Evolutionary conservation across 1,140 invertebrate species (phyloP).

Genomic region (Ectropis grisescens): DNA sequence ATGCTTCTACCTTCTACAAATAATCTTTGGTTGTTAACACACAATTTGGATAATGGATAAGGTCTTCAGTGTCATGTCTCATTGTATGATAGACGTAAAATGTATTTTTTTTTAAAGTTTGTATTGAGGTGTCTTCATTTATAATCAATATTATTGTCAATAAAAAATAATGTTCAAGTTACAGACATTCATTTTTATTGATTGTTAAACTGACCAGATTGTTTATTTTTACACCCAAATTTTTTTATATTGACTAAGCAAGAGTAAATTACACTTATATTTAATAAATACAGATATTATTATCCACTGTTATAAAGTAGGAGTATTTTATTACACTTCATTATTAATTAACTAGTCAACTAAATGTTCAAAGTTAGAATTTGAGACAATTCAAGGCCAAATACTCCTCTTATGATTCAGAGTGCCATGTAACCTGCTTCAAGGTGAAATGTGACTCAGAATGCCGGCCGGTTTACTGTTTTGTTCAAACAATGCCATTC

Average conservation of each 20-base stretch:
- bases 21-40: too few relatives aligned
- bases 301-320: not conserved
- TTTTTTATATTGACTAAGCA: not conserved
- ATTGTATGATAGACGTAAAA: too few relatives aligned
- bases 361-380: not conserved
- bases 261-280: not conserved
- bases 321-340: not conserved
- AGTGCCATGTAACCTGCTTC: constrained; percentile 8
- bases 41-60: too few relatives aligned
- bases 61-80: too few relatives aligned
- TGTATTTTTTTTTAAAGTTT: too few relatives aligned
- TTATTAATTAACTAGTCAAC: not conserved
- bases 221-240: not conserved
- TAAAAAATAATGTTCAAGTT: too few relatives aligned
- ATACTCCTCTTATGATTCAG: constrained; percentile 25
- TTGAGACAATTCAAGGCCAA: constrained; percentile 14
- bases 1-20: too few relatives aligned
- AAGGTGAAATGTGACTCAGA: constrained; percentile 32
- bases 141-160: too few relatives aligned
- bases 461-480: too few relatives aligned
- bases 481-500: not conserved
- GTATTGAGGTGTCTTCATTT: too few relatives aligned
- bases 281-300: not conserved
- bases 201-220: too few relatives aligned
- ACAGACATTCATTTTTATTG: too few relatives aligned